Base-by-base conservation (phyloP, 1,140 invertebrate genomes). In the Drosophila sechellia region DNA sequence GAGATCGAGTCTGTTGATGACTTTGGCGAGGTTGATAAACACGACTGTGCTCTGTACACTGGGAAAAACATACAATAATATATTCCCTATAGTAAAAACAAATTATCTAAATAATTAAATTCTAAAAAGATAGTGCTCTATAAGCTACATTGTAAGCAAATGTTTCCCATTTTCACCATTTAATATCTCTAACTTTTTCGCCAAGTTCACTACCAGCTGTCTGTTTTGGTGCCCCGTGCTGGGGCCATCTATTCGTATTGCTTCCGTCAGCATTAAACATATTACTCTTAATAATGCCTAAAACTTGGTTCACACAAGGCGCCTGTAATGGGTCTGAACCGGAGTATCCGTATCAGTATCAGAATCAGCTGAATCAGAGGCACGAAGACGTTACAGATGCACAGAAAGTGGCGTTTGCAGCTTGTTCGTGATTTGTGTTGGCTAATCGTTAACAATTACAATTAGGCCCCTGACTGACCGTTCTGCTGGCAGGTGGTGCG, bases 251-350 rank as follows among this genome's bases (percentile, higher is more conserved):
- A 79, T 55, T 53, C 60, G 60, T 52, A 83, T 73, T 86, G 84
- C 83, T 86, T 86, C 83, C 83, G 83, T 86, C 83, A 86, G 83
- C 75, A 83, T 83, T 87, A 78, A 87, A 78, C 79, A 81, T 83
- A 87, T 79, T 83, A 83, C 55, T 72, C 65, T 68, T 89, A 79
- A 87, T 87, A 86, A 89, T 89, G 86, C 66, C 71, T 68, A 64
- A 87, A 76, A 58, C 54, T 75, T 11, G 66, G 75, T 76, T 58
- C 60, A 69, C 75, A 81, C 57, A 65, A 60, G 46, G 31, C 20
- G 31, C 45, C 13, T 31, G 20, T 39, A 56, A 22, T 52, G 35
- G 56, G 39, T 68, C 31, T 27, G 49, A 34, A 25, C 11, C 42
- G 3, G 42, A 17, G 31, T 31, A 20, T 17, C 42, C 17, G n/a